Percentiles rank a stretch among this genome's conserved stretches.
Conservation (phyloP, 2,797 vertebrate genomes). For the Sebastolobus alascanus region DNA sequence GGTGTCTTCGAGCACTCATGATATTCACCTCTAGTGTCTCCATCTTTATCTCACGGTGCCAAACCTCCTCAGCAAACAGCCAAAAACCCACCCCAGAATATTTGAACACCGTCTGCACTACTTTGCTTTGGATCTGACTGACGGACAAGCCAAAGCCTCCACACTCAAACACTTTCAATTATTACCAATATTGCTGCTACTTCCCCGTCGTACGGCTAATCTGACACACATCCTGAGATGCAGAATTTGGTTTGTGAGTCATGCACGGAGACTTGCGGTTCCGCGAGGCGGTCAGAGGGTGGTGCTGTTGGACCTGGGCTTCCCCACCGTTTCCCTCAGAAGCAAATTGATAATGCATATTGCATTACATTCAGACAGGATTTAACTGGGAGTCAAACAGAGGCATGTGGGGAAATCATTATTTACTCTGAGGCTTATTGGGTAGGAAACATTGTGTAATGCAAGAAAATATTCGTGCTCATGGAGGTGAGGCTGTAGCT, state of each 20-base stretch:
- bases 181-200: not conserved
- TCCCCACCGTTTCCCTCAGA: not conserved
- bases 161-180: not conserved
- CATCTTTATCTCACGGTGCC: not conserved
- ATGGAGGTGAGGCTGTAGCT: not conserved
- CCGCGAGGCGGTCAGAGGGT: constrained; percentile 43
- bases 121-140: not conserved
- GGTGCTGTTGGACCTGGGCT: constrained; percentile 79
- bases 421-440: constrained; percentile 62
- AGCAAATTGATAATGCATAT: constrained; percentile 59
- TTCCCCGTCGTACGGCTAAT: not conserved
- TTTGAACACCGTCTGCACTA: not conserved
- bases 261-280: constrained; percentile 30
- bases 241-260: constrained; percentile 48
- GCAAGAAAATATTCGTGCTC: constrained; percentile 35
- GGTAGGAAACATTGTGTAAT: constrained; percentile 38
- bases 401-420: constrained; percentile 50
- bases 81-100: not conserved
- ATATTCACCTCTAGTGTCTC: not conserved
- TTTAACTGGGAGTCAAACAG: constrained; percentile 57
- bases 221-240: constrained; percentile 29
- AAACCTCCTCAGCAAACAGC: not conserved
- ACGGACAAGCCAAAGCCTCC: constrained; percentile 7
- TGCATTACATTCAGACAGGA: constrained; percentile 56
- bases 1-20: not conserved